These are phyloP conservation scores for Eidolon helvum DNA, from an alignment of 2,113 vertebrate species.

Conservation along the genomic window DNA sequence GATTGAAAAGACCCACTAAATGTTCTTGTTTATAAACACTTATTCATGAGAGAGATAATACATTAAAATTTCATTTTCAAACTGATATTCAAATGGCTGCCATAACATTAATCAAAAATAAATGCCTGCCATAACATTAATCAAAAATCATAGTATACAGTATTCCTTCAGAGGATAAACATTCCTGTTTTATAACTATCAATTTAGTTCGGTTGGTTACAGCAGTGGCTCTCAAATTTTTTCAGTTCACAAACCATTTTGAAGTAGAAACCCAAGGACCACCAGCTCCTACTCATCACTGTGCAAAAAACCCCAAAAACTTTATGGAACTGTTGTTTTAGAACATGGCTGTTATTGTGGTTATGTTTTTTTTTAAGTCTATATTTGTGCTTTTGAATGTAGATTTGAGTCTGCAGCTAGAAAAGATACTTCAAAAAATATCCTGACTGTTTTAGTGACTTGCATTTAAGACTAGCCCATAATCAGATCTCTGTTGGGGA, in stretches of 20 bases:
- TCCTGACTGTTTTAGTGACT: conserved; percentile 28
- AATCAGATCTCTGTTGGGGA: conserved; percentile 17
- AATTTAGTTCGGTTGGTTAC: conserved; percentile 72
- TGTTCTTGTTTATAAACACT: conserved; percentile 70
- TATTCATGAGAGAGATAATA: conserved; percentile 76
- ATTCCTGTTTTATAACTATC: conserved; percentile 70
- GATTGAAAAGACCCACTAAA: conserved; percentile 60
- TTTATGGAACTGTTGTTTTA: conserved; percentile 46
- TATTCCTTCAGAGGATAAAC: conserved; percentile 69
- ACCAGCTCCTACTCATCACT: conserved; percentile 44
- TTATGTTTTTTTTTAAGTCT: conserved; percentile 29
- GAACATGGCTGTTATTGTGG: conserved; percentile 41
- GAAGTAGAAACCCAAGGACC: conserved; percentile 62
- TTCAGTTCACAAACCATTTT: conserved; percentile 64
- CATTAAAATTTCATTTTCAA: conserved; percentile 71
- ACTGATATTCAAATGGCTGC: conserved; percentile 61
- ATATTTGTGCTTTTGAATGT: conserved; percentile 45
- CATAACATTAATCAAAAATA: conserved; percentile 74
- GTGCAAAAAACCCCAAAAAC: neutral
- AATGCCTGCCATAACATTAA: conserved; percentile 66
- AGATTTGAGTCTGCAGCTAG: conserved; percentile 32
- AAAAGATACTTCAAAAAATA: conserved; percentile 53
- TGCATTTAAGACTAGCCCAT: conserved; percentile 41
- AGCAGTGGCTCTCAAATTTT: conserved; percentile 62
- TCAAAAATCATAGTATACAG: conserved; percentile 57